A percentile compares a stretch with the other conserved stretches of the same genome.
Conservation (phyloP, 2,797 vertebrate genomes). For the Psittacula derbiana region DNA sequence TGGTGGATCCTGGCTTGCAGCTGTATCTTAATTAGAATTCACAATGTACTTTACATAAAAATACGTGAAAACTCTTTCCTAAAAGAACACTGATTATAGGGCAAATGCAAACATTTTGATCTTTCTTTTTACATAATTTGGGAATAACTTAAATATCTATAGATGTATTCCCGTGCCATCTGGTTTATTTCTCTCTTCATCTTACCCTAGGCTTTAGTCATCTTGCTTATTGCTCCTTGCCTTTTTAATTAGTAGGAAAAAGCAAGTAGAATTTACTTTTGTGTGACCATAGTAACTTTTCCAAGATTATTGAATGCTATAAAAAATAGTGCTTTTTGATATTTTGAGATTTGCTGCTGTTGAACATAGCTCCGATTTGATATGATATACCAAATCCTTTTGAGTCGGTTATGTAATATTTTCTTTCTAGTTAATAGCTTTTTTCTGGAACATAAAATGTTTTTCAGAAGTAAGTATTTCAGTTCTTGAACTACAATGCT, state of each 20-base stretch:
- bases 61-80: not conserved
- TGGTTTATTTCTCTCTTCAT: conserved; percentile 28
- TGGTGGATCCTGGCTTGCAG: not conserved
- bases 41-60: conserved; percentile 3
- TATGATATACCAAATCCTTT: not conserved
- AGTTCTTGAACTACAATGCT: not conserved
- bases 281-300: not conserved
- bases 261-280: not conserved
- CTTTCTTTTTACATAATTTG: not conserved
- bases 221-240: conserved; percentile 10
- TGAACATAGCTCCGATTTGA: not conserved
- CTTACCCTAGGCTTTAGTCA: not conserved
- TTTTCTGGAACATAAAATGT: not conserved
- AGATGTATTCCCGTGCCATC: conserved; percentile 1
- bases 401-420: not conserved
- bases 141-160: not conserved
- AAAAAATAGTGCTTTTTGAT: not conserved
- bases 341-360: not conserved
- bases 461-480: not conserved
- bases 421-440: not conserved
- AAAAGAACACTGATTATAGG: not conserved
- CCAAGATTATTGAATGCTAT: not conserved
- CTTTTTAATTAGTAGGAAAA: conserved; percentile 38
- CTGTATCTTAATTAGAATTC: conserved; percentile 47
- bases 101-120: conserved; percentile 11